Evolutionary conservation across 2,113 vertebrate genomes (phyloP).

Genomic region (Corynorhinus townsendii): DNA sequence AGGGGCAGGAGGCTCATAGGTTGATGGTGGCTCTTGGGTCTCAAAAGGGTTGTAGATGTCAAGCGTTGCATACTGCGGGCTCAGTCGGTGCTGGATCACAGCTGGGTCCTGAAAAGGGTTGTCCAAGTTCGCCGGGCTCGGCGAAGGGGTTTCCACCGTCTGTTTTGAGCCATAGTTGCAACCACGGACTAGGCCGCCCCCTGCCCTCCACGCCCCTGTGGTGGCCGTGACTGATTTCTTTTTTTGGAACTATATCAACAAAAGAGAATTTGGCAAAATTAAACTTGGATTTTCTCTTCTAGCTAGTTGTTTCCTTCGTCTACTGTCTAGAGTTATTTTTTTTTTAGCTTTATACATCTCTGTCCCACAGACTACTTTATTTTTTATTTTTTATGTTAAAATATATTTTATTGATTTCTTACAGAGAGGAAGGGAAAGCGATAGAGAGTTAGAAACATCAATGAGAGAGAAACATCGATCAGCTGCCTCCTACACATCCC

Average conservation of each 20-base stretch:
- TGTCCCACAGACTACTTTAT: not conserved
- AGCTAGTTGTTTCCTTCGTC: not conserved
- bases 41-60: constrained; percentile 89
- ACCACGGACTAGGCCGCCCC: too few species aligned
- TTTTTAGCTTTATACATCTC: not conserved
- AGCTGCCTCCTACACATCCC: too few species aligned
- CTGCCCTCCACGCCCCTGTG: too few species aligned
- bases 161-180: too few species aligned
- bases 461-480: not conserved
- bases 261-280: not conserved
- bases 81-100: constrained; percentile 84
- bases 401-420: not conserved
- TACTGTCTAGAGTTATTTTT: not conserved
- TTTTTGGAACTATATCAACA: not conserved
- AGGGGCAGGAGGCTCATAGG: constrained; percentile 78
- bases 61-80: constrained; percentile 86
- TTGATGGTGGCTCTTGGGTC: constrained; percentile 79
- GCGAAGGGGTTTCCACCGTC: too few species aligned
- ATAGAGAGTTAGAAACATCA: too few species aligned
- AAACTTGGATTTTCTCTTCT: not conserved
- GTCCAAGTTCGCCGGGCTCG: too few species aligned
- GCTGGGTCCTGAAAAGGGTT: constrained; percentile 95
- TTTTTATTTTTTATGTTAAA: not conserved
- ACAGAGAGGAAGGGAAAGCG: not conserved
- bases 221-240: too few species aligned